Base-by-base conservation (phyloP, 2,888 invertebrate genomes). In the Mystacides longicornis region DNA sequence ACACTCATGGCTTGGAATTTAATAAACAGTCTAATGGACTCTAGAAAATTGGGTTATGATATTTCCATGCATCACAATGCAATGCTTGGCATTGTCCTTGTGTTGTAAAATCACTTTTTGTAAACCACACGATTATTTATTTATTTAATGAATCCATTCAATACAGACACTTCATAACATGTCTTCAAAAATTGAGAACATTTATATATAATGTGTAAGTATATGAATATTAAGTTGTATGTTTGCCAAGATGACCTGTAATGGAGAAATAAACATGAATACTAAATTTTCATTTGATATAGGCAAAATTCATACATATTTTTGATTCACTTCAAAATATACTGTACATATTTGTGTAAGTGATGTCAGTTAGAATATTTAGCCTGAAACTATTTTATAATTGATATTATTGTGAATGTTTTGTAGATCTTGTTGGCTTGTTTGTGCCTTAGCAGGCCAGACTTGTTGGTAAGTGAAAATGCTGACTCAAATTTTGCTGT, bases 391-490 rank as follows among this genome's bases (percentile, higher is more conserved):
- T n/a, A n/a, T n/a, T n/a, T n/a, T n/a, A n/a, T n/a, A n/a, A n/a
- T n/a, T n/a, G n/a, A n/a, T n/a, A n/a, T 52, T 55, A 48, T 48
- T 48, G 21, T 48, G 14, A 9, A 22, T 16, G 33, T 56, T 82
- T 63, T 82, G 77, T 82, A 82, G 82, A 82, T 82, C 76, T 81
- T 82, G 81, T 81, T 82, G 81, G 82, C 82, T 81, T 82, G 82
- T 81, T 81, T 82, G 81, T 82, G 81, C 82, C 81, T 82, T 80
- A 77, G 77, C 75, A 82, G 82, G 82, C 82, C 82, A 82, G 82
- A 82, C 78, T 80, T 82, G 76, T 79, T 82, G 82, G 82, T 82
- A 82, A 82, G 82, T 82, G 68, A 71, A 74, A 73, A 71, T 73
- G 37, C 23, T 23, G 55, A 48, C 52, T 51, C 46, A 51, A 48